phyloP scores from a whole-genome alignment of 2,888 invertebrate genomes.

The Leptura quadrifasciata region DNA sequence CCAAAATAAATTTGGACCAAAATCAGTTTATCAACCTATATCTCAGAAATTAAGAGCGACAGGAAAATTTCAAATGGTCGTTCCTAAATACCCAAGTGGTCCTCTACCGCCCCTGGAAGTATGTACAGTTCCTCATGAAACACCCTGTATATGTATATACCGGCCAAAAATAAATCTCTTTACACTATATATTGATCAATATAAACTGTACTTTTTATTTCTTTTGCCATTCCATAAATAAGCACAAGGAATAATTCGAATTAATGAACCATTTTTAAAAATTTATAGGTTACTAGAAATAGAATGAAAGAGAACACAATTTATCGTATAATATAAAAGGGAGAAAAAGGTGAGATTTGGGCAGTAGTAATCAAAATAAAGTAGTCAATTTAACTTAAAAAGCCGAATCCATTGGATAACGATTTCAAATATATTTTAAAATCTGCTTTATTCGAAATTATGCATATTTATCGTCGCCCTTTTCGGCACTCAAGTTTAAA shows the following conservation, averaged over 20 bases:
- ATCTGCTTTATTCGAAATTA: background rate
- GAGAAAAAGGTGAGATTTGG: conserved; percentile 15
- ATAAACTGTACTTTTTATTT: conserved; percentile 6
- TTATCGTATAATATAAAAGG: conserved; percentile 18
- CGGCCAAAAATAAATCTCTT: background rate
- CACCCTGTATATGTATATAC: too few species aligned
- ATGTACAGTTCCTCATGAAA: too few species aligned
- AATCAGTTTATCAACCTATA: too few species aligned
- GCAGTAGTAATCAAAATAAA: conserved; percentile 19
- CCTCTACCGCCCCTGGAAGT: too few species aligned
- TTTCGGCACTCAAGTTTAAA: too few species aligned
- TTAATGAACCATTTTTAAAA: conserved; percentile 27
- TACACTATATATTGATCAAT: background rate
- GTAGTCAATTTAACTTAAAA: conserved; percentile 16
- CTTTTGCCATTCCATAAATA: conserved; percentile 1
- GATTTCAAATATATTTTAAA: conserved; percentile 2
- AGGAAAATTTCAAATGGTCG: too few species aligned
- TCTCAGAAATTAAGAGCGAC: too few species aligned
- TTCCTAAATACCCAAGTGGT: too few species aligned
- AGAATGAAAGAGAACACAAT: conserved; percentile 16
- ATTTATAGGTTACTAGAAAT: conserved; percentile 14
- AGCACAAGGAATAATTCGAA: conserved; percentile 1
- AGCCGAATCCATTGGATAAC: conserved; percentile 3
- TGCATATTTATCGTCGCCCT: background rate
- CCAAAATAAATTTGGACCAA: too few species aligned